Evolutionary conservation across 1,140 invertebrate species (phyloP).

Genomic region (Cryptotermes secundus): DNA sequence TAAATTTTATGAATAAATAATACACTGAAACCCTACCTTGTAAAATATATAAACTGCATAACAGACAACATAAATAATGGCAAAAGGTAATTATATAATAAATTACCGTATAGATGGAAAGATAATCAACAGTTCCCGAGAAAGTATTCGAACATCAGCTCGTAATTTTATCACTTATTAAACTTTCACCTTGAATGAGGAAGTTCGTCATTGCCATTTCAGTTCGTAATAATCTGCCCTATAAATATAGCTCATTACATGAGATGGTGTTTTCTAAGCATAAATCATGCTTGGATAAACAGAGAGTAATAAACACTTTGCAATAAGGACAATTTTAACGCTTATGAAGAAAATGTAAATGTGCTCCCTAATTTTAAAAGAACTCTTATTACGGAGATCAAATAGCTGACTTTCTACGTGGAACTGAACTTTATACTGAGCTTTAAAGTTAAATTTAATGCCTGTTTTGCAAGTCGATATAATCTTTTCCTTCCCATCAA

Average conservation of each 20-base stretch:
- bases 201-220: no score
- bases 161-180: no score
- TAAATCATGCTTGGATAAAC: background rate
- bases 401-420: background rate
- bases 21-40: no score
- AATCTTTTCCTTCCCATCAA: background rate
- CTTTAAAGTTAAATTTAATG: background rate
- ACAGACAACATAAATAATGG: no score
- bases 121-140: no score
- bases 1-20: no score
- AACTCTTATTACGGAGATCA: background rate
- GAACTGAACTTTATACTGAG: background rate
- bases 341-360: background rate
- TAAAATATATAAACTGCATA: no score
- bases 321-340: background rate
- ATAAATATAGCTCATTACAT: background rate
- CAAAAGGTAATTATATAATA: no score
- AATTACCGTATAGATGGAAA: no score
- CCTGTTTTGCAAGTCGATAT: conserved; percentile 3
- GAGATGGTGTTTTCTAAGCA: background rate
- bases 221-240: background rate
- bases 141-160: no score
- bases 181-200: background rate
- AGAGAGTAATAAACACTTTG: background rate
- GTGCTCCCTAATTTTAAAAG: background rate